Percentiles rank a stretch among this genome's conserved stretches.
Conservation (phyloP, 2,888 invertebrate genomes). For the Pteria penguin region DNA sequence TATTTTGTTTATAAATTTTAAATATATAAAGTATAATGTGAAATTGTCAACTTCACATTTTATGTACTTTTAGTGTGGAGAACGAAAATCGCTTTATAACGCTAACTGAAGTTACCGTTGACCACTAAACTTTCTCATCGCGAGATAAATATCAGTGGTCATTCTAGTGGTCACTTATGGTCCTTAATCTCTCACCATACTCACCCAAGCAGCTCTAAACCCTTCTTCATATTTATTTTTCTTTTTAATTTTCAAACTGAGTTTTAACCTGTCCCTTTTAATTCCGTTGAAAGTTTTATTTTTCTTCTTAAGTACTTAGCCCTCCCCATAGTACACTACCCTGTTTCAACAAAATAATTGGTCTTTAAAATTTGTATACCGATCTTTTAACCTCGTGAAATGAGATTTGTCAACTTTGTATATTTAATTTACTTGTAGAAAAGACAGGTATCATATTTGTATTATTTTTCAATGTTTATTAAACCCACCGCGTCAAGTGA, state of each 20-base stretch:
- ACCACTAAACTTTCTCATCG: background rate
- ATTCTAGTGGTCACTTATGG: background rate
- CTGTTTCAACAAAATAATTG: background rate
- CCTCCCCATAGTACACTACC: background rate
- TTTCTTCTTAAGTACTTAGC: background rate
- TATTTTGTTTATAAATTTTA: no score
- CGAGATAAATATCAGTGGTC: background rate
- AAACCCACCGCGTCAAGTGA: background rate
- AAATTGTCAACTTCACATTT: no score
- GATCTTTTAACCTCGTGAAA: background rate
- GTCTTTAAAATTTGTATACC: background rate
- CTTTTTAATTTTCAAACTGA: background rate
- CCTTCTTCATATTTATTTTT: background rate
- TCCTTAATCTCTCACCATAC: background rate
- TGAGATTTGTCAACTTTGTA: background rate
- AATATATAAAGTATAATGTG: no score
- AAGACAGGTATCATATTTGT: slow-evolving; percentile 4
- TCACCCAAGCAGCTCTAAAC: background rate
- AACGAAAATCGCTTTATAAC: no score
- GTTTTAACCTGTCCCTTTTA: background rate
- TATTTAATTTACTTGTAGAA: slow-evolving; percentile 11
- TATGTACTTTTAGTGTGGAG: no score
- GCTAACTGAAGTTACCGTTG: no score
- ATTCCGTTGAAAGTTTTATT: background rate
- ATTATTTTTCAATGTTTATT: slow-evolving; percentile 11